phyloP scores from a whole-genome alignment of 2,888 invertebrate genomes.

The Anodontia alba region DNA sequence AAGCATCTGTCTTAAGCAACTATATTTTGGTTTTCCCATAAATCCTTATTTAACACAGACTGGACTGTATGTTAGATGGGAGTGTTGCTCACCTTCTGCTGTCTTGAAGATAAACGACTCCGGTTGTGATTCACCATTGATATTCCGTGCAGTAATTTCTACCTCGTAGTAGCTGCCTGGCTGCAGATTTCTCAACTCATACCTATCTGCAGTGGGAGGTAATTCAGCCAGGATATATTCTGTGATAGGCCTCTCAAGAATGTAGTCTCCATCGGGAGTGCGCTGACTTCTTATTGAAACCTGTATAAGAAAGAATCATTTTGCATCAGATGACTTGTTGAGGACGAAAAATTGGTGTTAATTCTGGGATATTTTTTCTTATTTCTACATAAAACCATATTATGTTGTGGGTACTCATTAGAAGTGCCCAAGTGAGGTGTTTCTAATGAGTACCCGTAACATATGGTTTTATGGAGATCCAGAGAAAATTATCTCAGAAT shows the following conservation, averaged over 20 bases:
- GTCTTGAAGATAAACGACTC: slow-evolving; percentile 58
- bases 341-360: background rate
- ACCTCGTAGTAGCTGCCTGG: slow-evolving; percentile 60
- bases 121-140: slow-evolving; percentile 53
- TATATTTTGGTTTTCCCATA: too few species aligned
- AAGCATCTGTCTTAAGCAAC: too few species aligned
- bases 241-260: slow-evolving; percentile 32
- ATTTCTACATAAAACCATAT: too few species aligned
- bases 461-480: too few species aligned
- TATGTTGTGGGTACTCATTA: too few species aligned
- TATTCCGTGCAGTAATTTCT: slow-evolving; percentile 56
- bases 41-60: too few species aligned
- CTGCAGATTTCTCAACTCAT: slow-evolving; percentile 32
- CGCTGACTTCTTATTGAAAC: slow-evolving; percentile 39
- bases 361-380: too few species aligned
- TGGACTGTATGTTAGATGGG: too few species aligned
- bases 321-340: background rate
- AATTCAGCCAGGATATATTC: slow-evolving; percentile 69
- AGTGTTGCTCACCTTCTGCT: slow-evolving; percentile 60
- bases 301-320: slow-evolving; percentile 16
- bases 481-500: too few species aligned
- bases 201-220: slow-evolving; percentile 93
- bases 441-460: too few species aligned
- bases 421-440: too few species aligned
- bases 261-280: slow-evolving; percentile 51